phyloP scores from a whole-genome alignment of 2,113 vertebrate species.

The Gnathonemus echidnorhynchus region DNA sequence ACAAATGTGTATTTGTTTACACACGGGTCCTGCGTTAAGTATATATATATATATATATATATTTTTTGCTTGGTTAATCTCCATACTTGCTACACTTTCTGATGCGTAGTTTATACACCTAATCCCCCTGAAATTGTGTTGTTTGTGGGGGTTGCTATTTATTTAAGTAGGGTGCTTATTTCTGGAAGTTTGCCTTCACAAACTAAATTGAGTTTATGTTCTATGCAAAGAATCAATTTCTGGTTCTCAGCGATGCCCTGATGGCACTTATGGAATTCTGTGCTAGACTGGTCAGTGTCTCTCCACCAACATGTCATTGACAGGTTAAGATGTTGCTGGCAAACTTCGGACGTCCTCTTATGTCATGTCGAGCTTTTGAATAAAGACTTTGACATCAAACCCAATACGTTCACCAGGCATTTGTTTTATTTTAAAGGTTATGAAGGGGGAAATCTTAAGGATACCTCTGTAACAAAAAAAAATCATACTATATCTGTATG shows the following conservation, averaged over 20 bases:
- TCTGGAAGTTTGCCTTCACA: constrained; percentile 11
- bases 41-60: not conserved
- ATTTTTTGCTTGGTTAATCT: constrained; percentile 21
- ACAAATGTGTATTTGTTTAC: constrained; percentile 40
- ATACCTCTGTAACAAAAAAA: not conserved
- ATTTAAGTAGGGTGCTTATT: constrained; percentile 27
- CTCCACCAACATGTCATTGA: constrained; percentile 24
- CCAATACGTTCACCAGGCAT: not conserved
- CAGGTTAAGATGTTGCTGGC: constrained; percentile 35
- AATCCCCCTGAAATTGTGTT: not conserved
- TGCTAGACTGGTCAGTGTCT: constrained; percentile 22
- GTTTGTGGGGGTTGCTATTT: constrained; percentile 18
- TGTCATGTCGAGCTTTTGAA: constrained; percentile 53
- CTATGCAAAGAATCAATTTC: constrained; percentile 14
- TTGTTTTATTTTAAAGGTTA: not conserved
- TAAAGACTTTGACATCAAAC: constrained; percentile 48
- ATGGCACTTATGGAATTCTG: constrained; percentile 24
- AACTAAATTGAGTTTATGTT: constrained; percentile 28
- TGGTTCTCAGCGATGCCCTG: constrained; percentile 30
- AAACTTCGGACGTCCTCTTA: constrained; percentile 33
- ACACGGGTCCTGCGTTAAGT: constrained; percentile 31
- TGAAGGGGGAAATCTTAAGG: not conserved
- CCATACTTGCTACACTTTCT: constrained; percentile 17
- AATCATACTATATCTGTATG: not conserved
- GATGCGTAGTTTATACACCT: constrained; percentile 13